Base-by-base conservation (phyloP, 2,888 invertebrate genomes). In the Metellina segmentata region DNA sequence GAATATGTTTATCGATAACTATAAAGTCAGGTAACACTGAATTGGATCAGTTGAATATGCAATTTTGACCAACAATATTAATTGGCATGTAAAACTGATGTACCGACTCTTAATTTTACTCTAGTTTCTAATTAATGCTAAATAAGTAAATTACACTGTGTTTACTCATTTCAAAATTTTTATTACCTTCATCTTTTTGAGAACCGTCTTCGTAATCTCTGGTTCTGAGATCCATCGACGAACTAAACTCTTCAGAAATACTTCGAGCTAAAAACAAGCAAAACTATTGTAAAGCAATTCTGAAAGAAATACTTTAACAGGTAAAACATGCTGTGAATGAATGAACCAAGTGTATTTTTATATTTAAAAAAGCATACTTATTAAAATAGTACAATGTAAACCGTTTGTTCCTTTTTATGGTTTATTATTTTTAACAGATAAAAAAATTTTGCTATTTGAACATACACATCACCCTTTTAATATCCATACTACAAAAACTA, bases 181-280 rank as follows among this genome's bases (percentile, higher is more conserved):
- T 9, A 7, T 94, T 95, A 98, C 98, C 98, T 96, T 98, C 98
- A 94, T 98, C 98, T 94, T 98, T 98, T 16, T 93, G 93, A 16
- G 93, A 93, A 87, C 93, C 93, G 79, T 94, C 94, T 74, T 94
- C 94, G 20, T 93, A 93, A 79, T 94, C 94, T 93, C 94, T 94
- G 75, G 93, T 93, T 91, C 94, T 96, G 86, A 96, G 95, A 95
- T 98, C 97, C 95, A 98, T 98, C 95, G 98, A 95, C 0, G 95
- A 98, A 9, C 91, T 81, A 96, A 98, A 98, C 95, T 99, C 99
- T 96, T 99, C 99, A 95, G 98, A 98, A 95, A 98, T 98, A 96
- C 98, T 98, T 95, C 98, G 97, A 94, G 98, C 98, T 98, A 96
- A 75, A 78, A 78, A 79, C 0, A 53, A 6, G 16, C 78, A 52